These are phyloP conservation scores for Drosophila azteca DNA, from an alignment of 1,140 invertebrate genomes.

Conservation along the genomic window DNA sequence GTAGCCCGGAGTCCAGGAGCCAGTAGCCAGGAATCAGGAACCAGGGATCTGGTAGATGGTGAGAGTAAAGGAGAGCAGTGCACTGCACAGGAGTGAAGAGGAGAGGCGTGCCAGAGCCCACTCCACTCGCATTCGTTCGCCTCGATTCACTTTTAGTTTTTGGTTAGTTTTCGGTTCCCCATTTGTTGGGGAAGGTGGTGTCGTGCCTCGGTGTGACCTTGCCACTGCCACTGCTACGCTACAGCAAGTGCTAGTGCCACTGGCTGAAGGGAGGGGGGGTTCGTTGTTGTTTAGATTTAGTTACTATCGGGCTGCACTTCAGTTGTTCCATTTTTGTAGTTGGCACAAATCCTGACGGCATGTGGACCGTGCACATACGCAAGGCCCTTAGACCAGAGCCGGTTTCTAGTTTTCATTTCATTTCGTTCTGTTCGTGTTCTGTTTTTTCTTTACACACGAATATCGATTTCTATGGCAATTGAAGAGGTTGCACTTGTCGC, in stretches of 20 bases:
- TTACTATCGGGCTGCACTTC: slow-evolving; percentile 56
- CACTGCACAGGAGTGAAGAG: too few species aligned
- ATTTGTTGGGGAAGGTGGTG: slow-evolving; percentile 38
- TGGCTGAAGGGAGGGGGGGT: neutral
- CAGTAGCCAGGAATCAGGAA: neutral
- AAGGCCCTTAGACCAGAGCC: slow-evolving; percentile 15
- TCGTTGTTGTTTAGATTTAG: slow-evolving; percentile 73
- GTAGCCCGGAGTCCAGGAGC: neutral
- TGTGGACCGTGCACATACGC: slow-evolving; percentile 2
- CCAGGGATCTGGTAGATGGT: neutral
- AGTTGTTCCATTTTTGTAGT: slow-evolving; percentile 63
- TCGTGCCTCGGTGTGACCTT: slow-evolving; percentile 55
- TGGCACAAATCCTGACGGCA: slow-evolving; percentile 60
- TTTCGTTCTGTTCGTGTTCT: slow-evolving; percentile 24
- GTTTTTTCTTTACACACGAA: slow-evolving; percentile 21
- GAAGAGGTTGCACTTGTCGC: neutral
- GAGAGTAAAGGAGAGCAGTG: too few species aligned
- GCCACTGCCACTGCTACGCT: slow-evolving; percentile 14
- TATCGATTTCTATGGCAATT: slow-evolving; percentile 29
- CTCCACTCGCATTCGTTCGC: slow-evolving; percentile 32
- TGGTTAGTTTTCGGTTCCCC: slow-evolving; percentile 75
- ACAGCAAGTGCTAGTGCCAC: neutral
- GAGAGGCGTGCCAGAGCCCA: neutral
- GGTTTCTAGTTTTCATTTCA: too few species aligned
- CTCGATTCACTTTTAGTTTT: slow-evolving; percentile 77